Evolutionary conservation across 2,888 invertebrate species (phyloP), one percentile per base, ranked within the genome.

Genomic region (Craniophora ligustri): DNA sequence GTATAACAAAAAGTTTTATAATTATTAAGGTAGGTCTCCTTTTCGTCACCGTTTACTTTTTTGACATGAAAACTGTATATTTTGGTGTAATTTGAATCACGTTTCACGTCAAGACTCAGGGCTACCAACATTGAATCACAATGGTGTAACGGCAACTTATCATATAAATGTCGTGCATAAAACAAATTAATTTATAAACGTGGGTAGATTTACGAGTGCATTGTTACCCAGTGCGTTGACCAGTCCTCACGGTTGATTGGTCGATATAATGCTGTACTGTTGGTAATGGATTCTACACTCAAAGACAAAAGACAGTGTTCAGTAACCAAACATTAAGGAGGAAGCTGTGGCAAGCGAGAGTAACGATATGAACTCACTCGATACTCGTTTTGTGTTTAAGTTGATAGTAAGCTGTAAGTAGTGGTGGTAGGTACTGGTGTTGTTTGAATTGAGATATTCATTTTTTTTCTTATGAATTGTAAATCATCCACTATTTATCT

Each of bases 241-340:
- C 72, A 50, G 11, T 2, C n/a, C 19, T 14, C 15, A 61, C 35
- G 62, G 45, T 23, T 67, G 63, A 61, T 56, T 57, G 64, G 53
- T 48, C 56, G 49, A 47, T 21, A 53, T 16, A 19, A 15, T 48
- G 36, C 41, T 34, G 35, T 40, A 63, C 53, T 42, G 49, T 47
- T 59, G 51, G 46, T 57, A 69, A 66, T 69, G 58, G 50, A 66
- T 60, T 45, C 49, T 14, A 38, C 10, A 14, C 5, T 60, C 47
- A 40, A 57, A 67, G 58, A 72, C 67, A 73, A 73, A 60, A 64
- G 54, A 42, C 57, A 44, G 39, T 51, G 47, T 54, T 57, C 61
- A 61, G 42, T 57, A 54, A 40, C 46, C 15, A 23, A 14, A 45
- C 42, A 11, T 44, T 28, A 56, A 39, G 38, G 50, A 64, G 71